Conservation (phyloP, 2,888 invertebrate genomes). For the Lasius platythorax region DNA sequence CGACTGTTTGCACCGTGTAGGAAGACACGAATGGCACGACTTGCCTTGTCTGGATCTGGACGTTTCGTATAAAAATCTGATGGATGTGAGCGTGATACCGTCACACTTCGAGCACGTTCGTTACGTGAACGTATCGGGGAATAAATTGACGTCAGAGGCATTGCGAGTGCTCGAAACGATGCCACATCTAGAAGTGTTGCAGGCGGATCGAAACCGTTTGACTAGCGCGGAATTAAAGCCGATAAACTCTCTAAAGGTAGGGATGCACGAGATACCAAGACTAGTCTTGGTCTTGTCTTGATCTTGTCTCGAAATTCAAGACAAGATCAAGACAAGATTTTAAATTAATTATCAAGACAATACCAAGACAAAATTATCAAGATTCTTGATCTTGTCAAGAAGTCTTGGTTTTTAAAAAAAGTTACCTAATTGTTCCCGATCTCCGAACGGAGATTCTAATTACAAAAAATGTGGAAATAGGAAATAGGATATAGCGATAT, state of each 20-base stretch:
- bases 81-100: conserved; percentile 87
- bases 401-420: too few species aligned
- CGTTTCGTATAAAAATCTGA: conserved; percentile 86
- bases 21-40: conserved; percentile 87
- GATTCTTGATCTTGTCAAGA: too few species aligned
- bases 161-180: conserved; percentile 87
- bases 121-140: conserved; percentile 88
- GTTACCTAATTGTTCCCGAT: too few species aligned
- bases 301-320: too few species aligned
- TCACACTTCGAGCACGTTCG: conserved; percentile 87
- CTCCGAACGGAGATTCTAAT: too few species aligned
- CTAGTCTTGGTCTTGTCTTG: too few species aligned
- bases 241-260: conserved; percentile 87
- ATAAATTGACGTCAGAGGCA: conserved; percentile 86
- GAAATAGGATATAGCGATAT: too few species aligned
- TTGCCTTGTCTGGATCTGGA: conserved; percentile 88
- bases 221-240: conserved; percentile 86
- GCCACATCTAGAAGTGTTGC: conserved; percentile 87
- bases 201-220: conserved; percentile 88
- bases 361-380: too few species aligned
- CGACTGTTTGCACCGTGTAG: conserved; percentile 84
- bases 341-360: too few species aligned
- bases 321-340: too few species aligned
- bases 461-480: too few species aligned
- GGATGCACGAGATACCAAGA: too few species aligned